Base-by-base conservation (phyloP, 2,797 vertebrate genomes). In the Emydoidea blandingii region DNA sequence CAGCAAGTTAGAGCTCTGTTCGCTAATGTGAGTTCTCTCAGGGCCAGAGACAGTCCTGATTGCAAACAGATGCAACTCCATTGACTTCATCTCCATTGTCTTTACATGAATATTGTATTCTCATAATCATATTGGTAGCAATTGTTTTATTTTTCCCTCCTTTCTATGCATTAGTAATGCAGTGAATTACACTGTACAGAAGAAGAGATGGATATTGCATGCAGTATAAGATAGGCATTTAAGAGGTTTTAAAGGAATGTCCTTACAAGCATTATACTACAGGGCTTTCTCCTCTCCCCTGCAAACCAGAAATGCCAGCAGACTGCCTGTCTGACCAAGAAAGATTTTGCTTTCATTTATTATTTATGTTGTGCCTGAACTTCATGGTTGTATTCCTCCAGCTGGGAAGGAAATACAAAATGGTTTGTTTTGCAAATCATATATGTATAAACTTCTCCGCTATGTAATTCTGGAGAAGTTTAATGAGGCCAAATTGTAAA, bases 401-500 rank as follows among this genome's bases (percentile, higher is more conserved):
- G 49, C 79, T 82, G 65, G 80, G 41, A 94, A 95, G 82, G 34
- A 79, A 91, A 91, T 83, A 59, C 86, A 86, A 91, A 84, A 14
- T 92, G 72, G 41, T 90, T 92, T 92, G 34, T 94, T 91, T 88
- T 84, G 74, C 54, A 91, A 86, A 52, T 74, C 79, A 90, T 90
- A 80, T 5, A 74, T 37, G 34, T 68, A 37, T 19, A 37, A 37
- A 23, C 8, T 19, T 68, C 65, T 37, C 19, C 18, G 21, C 2
- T 68, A 12, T 68, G 65, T 91, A 94, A 88, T 94, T 93, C 78
- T 92, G 65, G 94, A 91, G 34, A 52, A 81, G 59, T 95, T 81
- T 54, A 91, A 27, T 90, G 87, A 96, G 88, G 41, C 41, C 83
- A 25, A 37, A 78, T 94, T 85, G 90, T 92, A 96, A 96, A 90